A percentile compares a stretch with the other conserved stretches of the same genome.
Evolutionary conservation across 1,140 invertebrate genomes (phyloP).

Genomic region (Cydia amplana): DNA sequence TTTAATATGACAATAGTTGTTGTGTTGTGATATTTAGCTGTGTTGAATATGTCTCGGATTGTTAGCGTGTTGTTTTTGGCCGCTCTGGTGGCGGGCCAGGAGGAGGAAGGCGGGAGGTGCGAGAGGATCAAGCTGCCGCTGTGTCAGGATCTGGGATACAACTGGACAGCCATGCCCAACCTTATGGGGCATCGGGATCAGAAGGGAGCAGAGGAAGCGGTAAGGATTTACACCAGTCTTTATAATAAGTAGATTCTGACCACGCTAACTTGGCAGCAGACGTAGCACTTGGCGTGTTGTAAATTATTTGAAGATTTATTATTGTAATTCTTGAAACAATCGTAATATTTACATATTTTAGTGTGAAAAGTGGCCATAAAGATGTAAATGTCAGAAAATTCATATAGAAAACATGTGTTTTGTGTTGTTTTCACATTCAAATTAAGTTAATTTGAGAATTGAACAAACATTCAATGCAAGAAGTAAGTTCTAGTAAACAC

Average conservation of each 20-base stretch:
- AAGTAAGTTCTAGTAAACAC: no score
- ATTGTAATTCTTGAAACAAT: no score
- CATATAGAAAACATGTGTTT: no score
- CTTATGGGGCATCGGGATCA: slow-evolving; percentile 89
- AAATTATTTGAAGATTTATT: neutral
- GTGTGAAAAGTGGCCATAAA: no score
- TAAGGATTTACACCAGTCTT: slow-evolving; percentile 66
- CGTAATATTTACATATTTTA: no score
- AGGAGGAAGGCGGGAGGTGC: slow-evolving; percentile 81
- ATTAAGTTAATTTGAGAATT: no score
- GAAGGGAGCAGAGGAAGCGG: slow-evolving; percentile 85
- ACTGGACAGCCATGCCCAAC: slow-evolving; percentile 93
- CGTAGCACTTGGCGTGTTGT: no score
- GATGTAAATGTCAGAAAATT: no score
- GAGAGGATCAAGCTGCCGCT: slow-evolving; percentile 89
- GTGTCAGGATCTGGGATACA: slow-evolving; percentile 91
- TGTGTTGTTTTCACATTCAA: no score
- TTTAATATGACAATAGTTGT: slow-evolving; percentile 63
- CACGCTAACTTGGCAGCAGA: no score
- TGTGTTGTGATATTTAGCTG: slow-evolving; percentile 48
- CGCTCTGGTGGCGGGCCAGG: slow-evolving; percentile 62
- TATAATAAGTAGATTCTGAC: no score
- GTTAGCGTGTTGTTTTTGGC: slow-evolving; percentile 59
- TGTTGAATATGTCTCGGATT: slow-evolving; percentile 62
- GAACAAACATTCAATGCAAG: no score